A percentile compares a stretch with the other conserved stretches of the same genome.
Evolutionary conservation across 2,888 invertebrate genomes (phyloP).

Genomic region (Eugnorisma glareosa): DNA sequence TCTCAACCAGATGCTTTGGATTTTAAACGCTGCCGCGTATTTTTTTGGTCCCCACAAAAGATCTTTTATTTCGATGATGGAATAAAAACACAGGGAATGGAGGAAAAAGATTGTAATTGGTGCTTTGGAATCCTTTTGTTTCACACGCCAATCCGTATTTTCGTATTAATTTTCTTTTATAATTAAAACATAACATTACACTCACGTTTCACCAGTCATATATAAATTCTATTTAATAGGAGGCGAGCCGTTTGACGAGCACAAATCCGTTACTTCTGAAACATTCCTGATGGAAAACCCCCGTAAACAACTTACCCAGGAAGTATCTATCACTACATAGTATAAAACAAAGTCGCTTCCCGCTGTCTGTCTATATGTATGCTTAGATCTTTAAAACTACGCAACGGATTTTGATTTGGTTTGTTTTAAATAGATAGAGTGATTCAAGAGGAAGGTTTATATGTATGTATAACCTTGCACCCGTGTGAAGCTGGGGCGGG

Average conservation of each 20-base stretch:
- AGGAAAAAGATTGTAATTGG: conserved; percentile 8
- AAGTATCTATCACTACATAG: too few species aligned
- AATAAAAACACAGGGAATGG: conserved; percentile 17
- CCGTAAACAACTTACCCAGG: neutral
- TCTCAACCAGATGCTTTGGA: conserved; percentile 59
- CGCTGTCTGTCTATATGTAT: too few species aligned
- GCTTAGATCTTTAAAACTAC: too few species aligned
- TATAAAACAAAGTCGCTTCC: too few species aligned
- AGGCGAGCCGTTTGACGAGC: neutral
- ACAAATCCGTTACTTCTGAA: neutral
- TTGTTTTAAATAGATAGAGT: too few species aligned
- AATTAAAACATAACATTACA: neutral
- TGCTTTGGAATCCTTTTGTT: neutral
- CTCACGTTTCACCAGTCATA: neutral
- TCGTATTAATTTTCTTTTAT: neutral
- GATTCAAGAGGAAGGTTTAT: too few species aligned
- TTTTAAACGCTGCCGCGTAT: conserved; percentile 58
- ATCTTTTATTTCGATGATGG: conserved; percentile 44
- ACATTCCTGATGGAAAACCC: neutral
- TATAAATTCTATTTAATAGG: neutral
- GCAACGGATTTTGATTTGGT: too few species aligned
- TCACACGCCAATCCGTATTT: neutral
- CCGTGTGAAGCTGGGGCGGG: too few species aligned
- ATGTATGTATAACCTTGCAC: too few species aligned
- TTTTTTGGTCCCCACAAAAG: conserved; percentile 44